Percentiles rank a stretch among this genome's conserved stretches.
phyloP scores from a whole-genome alignment of 2,113 vertebrate genomes.

The Catharus fuscescens region DNA sequence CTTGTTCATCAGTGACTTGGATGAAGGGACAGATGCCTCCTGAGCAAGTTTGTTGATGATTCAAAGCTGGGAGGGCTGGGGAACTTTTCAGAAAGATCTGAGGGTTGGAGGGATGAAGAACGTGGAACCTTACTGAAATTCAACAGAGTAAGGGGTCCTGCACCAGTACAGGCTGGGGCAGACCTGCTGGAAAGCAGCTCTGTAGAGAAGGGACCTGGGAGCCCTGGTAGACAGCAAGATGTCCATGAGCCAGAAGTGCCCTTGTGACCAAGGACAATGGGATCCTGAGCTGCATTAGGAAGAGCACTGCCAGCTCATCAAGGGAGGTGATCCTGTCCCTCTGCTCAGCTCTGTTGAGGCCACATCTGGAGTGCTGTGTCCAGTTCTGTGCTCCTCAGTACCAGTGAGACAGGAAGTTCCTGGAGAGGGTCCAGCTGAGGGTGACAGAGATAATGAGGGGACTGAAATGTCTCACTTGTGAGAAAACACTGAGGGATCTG shows the following conservation, averaged over 20 bases:
- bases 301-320: rapidly evolving
- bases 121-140: background rate
- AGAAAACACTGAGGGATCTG: background rate
- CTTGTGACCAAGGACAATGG: background rate
- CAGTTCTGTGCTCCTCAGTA: background rate
- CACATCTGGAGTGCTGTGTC: background rate
- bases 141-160: background rate
- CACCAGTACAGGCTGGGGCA: background rate
- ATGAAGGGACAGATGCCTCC: background rate
- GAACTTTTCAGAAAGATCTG: background rate
- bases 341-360: background rate
- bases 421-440: background rate
- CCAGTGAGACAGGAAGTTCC: background rate
- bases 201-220: background rate
- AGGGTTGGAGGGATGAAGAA: background rate
- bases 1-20: background rate
- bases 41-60: background rate
- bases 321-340: background rate
- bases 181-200: background rate
- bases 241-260: background rate
- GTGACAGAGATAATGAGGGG: background rate
- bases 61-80: background rate
- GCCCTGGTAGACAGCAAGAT: background rate
- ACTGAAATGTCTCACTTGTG: background rate
- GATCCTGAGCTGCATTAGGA: background rate